Evolutionary conservation across 2,888 invertebrate species (phyloP).

Genomic region (Lymantria dispar): DNA sequence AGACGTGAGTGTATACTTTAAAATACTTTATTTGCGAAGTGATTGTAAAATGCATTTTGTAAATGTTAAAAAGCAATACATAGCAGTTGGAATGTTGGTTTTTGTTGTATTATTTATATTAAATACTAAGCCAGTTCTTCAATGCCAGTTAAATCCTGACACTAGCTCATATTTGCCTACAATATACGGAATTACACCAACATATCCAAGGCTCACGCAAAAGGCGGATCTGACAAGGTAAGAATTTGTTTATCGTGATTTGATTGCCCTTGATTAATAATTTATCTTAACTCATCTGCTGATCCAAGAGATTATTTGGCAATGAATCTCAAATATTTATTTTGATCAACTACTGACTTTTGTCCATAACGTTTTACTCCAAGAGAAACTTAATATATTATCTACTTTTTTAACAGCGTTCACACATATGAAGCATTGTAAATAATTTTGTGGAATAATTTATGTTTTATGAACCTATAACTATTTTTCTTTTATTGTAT

Average conservation of each 20-base stretch:
- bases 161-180: conserved; percentile 80
- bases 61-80: conserved; percentile 74
- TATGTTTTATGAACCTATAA: too few relatives aligned
- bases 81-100: conserved; percentile 71
- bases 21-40: conserved; percentile 13
- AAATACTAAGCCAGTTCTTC: conserved; percentile 68
- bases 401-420: too few relatives aligned
- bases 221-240: conserved; percentile 96
- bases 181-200: conserved; percentile 96
- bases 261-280: conserved; percentile 59
- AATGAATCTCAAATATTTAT: conserved; percentile 22
- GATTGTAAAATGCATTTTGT: conserved; percentile 69
- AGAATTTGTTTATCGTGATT: conserved; percentile 50
- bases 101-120: conserved; percentile 72
- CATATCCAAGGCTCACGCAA: conserved; percentile 93
- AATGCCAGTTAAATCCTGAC: conserved; percentile 68
- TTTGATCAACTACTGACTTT: too few relatives aligned
- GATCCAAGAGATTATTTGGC: conserved; percentile 35
- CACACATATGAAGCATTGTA: too few relatives aligned
- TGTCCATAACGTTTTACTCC: too few relatives aligned
- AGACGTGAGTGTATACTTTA: conserved; percentile 15
- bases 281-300: conserved; percentile 34
- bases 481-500: too few relatives aligned
- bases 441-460: too few relatives aligned
- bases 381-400: too few relatives aligned